Conservation (phyloP, 2,797 vertebrate genomes). For the Arctocebus calabarensis region DNA sequence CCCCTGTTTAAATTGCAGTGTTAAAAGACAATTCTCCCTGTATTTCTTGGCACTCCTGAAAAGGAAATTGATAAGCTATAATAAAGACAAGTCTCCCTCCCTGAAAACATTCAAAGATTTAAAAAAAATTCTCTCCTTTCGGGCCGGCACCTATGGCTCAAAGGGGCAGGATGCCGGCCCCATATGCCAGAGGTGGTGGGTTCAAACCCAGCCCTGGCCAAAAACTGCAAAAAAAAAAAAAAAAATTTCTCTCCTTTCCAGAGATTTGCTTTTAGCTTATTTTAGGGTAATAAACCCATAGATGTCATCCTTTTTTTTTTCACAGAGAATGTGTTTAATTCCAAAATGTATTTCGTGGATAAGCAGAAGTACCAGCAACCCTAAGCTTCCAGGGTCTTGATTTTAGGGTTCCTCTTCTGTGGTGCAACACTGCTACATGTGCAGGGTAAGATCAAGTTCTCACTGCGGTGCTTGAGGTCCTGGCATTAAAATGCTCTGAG, state of each 20-base stretch:
- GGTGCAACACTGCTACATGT: background rate
- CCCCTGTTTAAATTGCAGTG: background rate
- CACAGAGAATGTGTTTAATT: background rate
- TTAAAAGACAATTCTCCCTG: slow-evolving; percentile 3
- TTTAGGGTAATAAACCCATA: slow-evolving; percentile 5
- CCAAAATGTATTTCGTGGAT: background rate
- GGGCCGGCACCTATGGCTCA: too few species aligned
- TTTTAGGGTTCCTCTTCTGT: background rate
- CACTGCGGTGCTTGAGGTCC: background rate
- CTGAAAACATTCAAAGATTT: background rate
- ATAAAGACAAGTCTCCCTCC: background rate
- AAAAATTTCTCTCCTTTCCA: background rate
- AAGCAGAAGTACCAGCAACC: background rate
- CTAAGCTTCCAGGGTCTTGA: background rate
- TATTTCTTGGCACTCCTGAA: slow-evolving; percentile 33
- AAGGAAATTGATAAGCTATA: slow-evolving; percentile 16
- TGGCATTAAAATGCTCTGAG: background rate
- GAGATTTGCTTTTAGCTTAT: slow-evolving; percentile 26
- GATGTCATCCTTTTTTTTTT: background rate
- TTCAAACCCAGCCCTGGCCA: too few species aligned
- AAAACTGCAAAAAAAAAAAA: too few species aligned
- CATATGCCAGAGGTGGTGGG: too few species aligned
- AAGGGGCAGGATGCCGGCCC: too few species aligned
- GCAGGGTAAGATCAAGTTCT: background rate
- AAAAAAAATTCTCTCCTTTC: background rate